Evolutionary conservation across 92 coral and sea anemone genomes (phyloP).

Genomic region (Micromussa lordhowensis): DNA sequence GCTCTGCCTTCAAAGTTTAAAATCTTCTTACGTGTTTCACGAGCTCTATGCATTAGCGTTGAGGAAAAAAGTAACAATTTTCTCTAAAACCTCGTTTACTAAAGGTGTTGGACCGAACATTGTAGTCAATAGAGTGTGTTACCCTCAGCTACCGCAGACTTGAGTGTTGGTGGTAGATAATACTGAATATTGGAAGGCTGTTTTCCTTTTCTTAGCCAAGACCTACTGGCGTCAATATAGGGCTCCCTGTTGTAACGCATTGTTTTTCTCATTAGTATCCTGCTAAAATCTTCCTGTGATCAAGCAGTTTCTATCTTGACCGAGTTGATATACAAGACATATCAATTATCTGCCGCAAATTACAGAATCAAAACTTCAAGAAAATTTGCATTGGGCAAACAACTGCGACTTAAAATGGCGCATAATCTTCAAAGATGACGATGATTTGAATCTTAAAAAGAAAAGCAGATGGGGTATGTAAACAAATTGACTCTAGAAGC

Average conservation of each 20-base stretch:
- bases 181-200: neutral
- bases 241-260: neutral
- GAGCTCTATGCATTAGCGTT: neutral
- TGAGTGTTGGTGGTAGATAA: neutral
- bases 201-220: constrained; percentile 5
- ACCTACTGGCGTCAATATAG: neutral
- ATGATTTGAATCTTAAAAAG: constrained; percentile 11
- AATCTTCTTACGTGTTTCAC: neutral
- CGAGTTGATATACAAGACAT: neutral
- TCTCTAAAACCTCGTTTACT: neutral
- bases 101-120: neutral
- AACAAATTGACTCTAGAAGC: neutral
- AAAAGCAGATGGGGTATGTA: neutral
- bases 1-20: neutral
- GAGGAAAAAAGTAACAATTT: neutral
- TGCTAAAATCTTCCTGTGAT: neutral
- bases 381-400: constrained; percentile 36
- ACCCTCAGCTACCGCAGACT: neutral
- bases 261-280: neutral
- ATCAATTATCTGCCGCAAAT: neutral
- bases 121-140: neutral
- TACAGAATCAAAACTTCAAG: constrained; percentile 32
- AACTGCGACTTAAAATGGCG: neutral
- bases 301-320: neutral
- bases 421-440: neutral